phyloP scores from a whole-genome alignment of 2,797 vertebrate species.

The Mormyrops attenuatus region DNA sequence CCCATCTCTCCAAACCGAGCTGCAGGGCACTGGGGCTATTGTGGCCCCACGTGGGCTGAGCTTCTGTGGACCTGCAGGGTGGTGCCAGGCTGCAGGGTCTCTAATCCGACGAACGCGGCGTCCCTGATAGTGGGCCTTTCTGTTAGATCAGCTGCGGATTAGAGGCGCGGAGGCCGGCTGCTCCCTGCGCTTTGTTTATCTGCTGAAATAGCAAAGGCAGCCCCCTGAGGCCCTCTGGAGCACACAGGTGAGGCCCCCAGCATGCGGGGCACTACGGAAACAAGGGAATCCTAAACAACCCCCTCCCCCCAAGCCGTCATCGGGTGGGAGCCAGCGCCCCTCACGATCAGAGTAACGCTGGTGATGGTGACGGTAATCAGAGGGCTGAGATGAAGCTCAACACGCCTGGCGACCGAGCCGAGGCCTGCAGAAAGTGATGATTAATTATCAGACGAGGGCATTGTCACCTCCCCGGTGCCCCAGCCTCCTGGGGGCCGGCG shows the following conservation, averaged over 20 bases:
- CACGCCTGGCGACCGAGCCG: conserved; percentile 24
- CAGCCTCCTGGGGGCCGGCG: conserved; percentile 46
- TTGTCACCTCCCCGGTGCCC: conserved; percentile 41
- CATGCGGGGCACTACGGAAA: not conserved
- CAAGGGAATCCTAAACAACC: not conserved
- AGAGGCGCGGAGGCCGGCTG: not conserved
- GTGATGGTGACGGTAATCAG: conserved; percentile 34
- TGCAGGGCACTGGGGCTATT: conserved; percentile 56
- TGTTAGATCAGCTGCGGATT: not conserved
- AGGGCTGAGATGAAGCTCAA: not conserved
- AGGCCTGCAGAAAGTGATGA: conserved; percentile 38
- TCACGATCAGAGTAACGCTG: not conserved
- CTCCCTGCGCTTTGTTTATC: not conserved
- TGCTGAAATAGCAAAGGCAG: not conserved
- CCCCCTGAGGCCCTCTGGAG: not conserved
- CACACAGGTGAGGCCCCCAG: not conserved
- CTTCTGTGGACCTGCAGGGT: conserved; percentile 48
- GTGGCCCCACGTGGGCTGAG: conserved; percentile 55
- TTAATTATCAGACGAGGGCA: conserved; percentile 57
- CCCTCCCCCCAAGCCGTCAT: too few relatives aligned
- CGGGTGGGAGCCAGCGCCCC: not conserved
- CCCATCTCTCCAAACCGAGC: conserved; percentile 63
- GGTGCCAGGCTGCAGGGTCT: conserved; percentile 50
- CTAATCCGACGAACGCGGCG: conserved; percentile 3
- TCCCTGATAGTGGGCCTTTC: not conserved